Conservation (phyloP, 2,888 invertebrate species). For the Coenonympha arcania region DNA sequence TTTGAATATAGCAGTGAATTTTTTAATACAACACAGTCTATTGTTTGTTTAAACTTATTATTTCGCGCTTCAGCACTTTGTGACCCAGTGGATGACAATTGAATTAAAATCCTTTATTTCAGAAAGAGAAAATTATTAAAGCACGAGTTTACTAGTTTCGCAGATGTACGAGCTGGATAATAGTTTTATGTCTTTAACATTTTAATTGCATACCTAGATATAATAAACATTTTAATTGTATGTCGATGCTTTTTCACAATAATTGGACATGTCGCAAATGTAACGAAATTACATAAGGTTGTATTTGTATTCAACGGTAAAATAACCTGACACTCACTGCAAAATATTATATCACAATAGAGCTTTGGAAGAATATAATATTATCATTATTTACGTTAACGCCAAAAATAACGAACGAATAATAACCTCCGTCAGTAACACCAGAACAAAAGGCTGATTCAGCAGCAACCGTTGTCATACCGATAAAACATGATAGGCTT, state of each 20-base stretch:
- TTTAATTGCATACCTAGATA: too few species aligned
- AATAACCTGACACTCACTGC: constrained; percentile 36
- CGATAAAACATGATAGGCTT: neutral
- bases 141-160: too few species aligned
- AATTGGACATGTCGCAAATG: too few species aligned
- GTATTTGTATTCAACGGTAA: neutral
- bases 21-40: too few species aligned
- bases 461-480: neutral
- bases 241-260: too few species aligned
- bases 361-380: constrained; percentile 59
- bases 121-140: too few species aligned
- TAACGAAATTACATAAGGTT: neutral
- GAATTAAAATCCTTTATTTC: too few species aligned
- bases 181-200: too few species aligned
- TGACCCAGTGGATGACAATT: neutral
- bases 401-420: constrained; percentile 32
- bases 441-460: constrained; percentile 16
- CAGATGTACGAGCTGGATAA: too few species aligned
- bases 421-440: constrained; percentile 32
- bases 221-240: too few species aligned
- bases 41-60: neutral
- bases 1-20: neutral
- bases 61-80: neutral
- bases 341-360: constrained; percentile 58
- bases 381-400: constrained; percentile 56